Evolutionary conservation across 1,140 invertebrate genomes (phyloP), one percentile per base, ranked within the genome.

Genomic region (Heliconius himera): DNA sequence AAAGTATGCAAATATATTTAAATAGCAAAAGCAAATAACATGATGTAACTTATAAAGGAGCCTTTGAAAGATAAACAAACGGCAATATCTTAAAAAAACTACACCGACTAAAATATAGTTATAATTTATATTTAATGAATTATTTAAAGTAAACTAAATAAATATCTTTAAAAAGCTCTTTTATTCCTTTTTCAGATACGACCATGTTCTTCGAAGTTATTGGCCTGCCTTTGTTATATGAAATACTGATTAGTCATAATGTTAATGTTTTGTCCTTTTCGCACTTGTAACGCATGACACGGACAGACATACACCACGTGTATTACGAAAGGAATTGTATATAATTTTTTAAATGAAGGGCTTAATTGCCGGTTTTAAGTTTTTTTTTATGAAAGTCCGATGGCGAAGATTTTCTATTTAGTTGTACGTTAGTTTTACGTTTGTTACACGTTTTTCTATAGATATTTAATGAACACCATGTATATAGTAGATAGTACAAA

Each of bases 401-500:
- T 73, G 66, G 71, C 72, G 77, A 84, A 78, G 79, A 79, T 85
- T 89, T 77, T 85, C 70, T 84, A 85, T 84, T 84, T 82, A 85
- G 83, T 88, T 81, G 76, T 86, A 81, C 77, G 78, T 88, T 87
- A 88, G 87, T 77, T 85, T 85, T 88, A 86, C 74, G 82, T 90
- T 93, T 91, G 90, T 91, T 92, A 89, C 90, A 93, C 83, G 85
- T 91, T 90, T 91, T 91, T 90, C 89, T 89, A 87, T 89, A 92
- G 87, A 91, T 91, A 91, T 93, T 89, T 91, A 92, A 92, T 86
- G 88, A 88, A 89, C 89, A 90, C 81, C 26, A 81, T 93, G 91
- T 93, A 93, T 91, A 93, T 93, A 93, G 87, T 92, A 93, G 91
- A 92, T 93, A 93, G 91, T 93, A 93, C 91, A 93, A 93, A 92